Percentiles rank a stretch among this genome's conserved stretches.
These are phyloP conservation scores for Ctena decussata DNA, from an alignment of 2,888 invertebrate genomes.

Conservation along the genomic window DNA sequence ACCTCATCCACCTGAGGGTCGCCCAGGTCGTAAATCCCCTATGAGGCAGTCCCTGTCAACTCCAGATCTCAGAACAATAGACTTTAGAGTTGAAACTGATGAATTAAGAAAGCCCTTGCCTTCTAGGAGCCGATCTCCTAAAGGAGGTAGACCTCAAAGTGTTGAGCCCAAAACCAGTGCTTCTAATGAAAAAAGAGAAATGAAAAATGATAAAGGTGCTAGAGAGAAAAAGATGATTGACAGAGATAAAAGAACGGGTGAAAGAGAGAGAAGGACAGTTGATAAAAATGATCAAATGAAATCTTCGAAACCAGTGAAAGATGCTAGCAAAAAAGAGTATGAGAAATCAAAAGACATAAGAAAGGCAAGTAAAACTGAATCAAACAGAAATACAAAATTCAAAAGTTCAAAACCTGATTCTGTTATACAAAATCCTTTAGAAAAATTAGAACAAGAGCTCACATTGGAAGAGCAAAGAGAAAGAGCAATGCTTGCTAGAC, in stretches of 20 bases:
- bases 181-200: conserved; percentile 13
- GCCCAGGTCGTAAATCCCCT: conserved; percentile 44
- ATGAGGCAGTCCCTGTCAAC: conserved; percentile 62
- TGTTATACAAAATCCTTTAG: conserved; percentile 56
- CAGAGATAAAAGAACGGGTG: conserved; percentile 4
- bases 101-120: conserved; percentile 57
- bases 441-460: conserved; percentile 56
- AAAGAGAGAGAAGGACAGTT: not conserved
- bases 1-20: conserved; percentile 61
- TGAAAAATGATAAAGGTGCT: conserved; percentile 9
- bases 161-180: conserved; percentile 17
- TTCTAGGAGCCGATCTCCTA: conserved; percentile 45
- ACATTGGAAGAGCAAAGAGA: conserved; percentile 47
- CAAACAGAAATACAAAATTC: not conserved
- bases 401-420: not conserved
- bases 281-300: not conserved
- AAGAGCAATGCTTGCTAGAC: conserved; percentile 10
- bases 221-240: conserved; percentile 28
- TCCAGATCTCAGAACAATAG: conserved; percentile 63
- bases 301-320: not conserved
- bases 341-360: not conserved
- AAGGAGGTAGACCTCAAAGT: conserved; percentile 61
- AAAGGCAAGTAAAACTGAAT: conserved; percentile 4
- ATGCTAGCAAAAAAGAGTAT: not conserved
- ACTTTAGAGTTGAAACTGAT: conserved; percentile 45